Percentiles rank a stretch among this genome's conserved stretches.
phyloP scores from a whole-genome alignment of 2,888 invertebrate species.

The Lasioglossum vierecki region DNA sequence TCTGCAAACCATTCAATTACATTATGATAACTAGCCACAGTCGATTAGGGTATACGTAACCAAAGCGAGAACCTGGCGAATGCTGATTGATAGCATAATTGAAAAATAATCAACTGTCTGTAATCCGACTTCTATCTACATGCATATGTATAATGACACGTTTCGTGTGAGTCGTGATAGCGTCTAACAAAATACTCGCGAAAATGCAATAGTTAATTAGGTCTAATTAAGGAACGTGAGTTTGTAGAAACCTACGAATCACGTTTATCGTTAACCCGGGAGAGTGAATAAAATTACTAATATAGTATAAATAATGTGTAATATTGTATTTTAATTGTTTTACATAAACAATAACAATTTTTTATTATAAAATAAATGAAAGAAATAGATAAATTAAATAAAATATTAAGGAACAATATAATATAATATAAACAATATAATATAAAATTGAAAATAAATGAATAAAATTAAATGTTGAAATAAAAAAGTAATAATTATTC shows the following conservation, averaged over 20 bases:
- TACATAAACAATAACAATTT: too few species aligned
- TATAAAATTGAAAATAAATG: too few species aligned
- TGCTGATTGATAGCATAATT: slow-evolving; percentile 7
- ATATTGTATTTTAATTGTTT: too few species aligned
- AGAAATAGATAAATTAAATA: too few species aligned
- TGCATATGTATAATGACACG: neutral
- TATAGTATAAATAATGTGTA: too few species aligned
- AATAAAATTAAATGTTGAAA: too few species aligned
- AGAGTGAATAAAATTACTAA: too few species aligned
- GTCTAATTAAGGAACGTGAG: neutral
- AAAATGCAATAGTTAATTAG: neutral
- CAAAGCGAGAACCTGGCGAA: neutral
- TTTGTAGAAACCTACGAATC: neutral
- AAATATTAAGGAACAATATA: too few species aligned
- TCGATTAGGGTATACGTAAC: neutral
- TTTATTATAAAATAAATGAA: too few species aligned
- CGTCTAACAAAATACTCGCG: neutral
- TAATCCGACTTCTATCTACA: neutral
- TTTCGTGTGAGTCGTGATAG: neutral
- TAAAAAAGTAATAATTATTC: too few species aligned
- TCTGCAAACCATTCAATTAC: neutral
- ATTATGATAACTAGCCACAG: neutral
- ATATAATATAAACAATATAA: too few species aligned
- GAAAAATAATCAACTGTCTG: neutral
- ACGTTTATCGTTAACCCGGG: neutral